phyloP scores from a whole-genome alignment of 2,797 vertebrate genomes.

The Anguilla anguilla region DNA sequence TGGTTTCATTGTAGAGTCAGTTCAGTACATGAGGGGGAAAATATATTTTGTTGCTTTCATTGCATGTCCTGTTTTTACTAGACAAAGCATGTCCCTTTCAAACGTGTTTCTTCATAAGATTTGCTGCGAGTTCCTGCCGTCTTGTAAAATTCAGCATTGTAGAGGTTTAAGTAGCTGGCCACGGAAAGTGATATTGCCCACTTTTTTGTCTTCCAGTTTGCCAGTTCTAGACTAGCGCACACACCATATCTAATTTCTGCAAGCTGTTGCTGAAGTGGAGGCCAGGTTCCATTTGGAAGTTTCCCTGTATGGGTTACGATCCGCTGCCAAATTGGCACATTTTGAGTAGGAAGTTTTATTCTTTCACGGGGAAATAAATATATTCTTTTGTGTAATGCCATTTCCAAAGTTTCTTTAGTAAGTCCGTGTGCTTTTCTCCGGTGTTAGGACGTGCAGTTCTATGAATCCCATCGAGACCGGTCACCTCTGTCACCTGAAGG shows the following conservation, averaged over 20 bases:
- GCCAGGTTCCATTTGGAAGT: conserved; percentile 25
- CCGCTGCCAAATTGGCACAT: conserved; percentile 3
- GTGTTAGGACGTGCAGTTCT: not conserved
- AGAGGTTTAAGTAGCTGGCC: conserved; percentile 10
- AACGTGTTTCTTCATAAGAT: conserved; percentile 11
- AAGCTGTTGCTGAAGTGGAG: conserved; percentile 19
- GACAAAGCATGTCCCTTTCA: conserved; percentile 28
- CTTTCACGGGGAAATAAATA: not conserved
- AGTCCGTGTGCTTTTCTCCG: not conserved
- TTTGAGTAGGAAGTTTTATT: not conserved
- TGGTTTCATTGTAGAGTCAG: not conserved
- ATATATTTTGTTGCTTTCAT: conserved; percentile 6
- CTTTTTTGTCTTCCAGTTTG: conserved; percentile 15
- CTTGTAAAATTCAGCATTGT: conserved; percentile 5
- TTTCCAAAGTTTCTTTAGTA: not conserved
- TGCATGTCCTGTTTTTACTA: conserved; percentile 29
- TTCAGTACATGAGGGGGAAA: not conserved
- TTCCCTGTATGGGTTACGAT: not conserved
- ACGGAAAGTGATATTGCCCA: conserved; percentile 22
- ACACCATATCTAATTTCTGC: conserved; percentile 14
- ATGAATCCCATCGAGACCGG: not conserved
- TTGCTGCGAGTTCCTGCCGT: not conserved
- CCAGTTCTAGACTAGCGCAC: not conserved
- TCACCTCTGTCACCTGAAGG: not conserved
- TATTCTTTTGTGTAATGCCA: not conserved